Base-by-base conservation (phyloP, 1,140 invertebrate genomes). In the Campoletis sonorensis region DNA sequence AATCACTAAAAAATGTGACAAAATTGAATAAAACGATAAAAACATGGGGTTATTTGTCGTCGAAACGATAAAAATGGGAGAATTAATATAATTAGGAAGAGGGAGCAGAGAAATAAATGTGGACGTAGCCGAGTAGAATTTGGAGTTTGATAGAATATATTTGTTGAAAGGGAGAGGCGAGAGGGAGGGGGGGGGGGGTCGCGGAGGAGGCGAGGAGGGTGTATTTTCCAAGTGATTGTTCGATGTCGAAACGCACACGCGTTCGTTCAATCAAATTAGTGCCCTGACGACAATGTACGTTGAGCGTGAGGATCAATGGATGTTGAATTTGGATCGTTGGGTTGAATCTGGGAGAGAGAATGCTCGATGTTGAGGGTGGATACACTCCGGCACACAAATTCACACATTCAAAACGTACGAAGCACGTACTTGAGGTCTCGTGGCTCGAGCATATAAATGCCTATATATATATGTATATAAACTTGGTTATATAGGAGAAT, bases 221-320 rank as follows among this genome's bases (percentile, higher is more conserved):
- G n/a, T n/a, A 54, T 54, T 54, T n/a, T 54, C 51, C 51, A 18
- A 54, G 16, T 54, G 51, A 54, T 54, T 21, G 51, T 54, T 54
- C 51, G 51, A 21, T 45, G 40, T 45, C 61, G 61, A 26, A 23
- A 64, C n/a, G 23, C 61, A 23, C 61, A 64, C 61, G 23, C 61
- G 61, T 13, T n/a, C 23, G 11, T 26, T 64, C 61, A 23, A 64
- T 64, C 61, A 23, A 64, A 64, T 64, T 64, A 64, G 61, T 64
- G 61, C 21, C 61, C 40, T 64, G 61, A 64, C 21, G 61, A 64
- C 61, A 23, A 15, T 64, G 61, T 54, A 54, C 61, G 21, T 26
- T 23, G 21, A 64, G 21, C 23, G n/a, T 26, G 61, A 64, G 70
- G 70, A 72, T 72, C 70, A 72, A 72, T 72, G 70, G 37, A 64